phyloP scores from a whole-genome alignment of 2,888 invertebrate species.

The Thecocarcelia acutangulata region DNA sequence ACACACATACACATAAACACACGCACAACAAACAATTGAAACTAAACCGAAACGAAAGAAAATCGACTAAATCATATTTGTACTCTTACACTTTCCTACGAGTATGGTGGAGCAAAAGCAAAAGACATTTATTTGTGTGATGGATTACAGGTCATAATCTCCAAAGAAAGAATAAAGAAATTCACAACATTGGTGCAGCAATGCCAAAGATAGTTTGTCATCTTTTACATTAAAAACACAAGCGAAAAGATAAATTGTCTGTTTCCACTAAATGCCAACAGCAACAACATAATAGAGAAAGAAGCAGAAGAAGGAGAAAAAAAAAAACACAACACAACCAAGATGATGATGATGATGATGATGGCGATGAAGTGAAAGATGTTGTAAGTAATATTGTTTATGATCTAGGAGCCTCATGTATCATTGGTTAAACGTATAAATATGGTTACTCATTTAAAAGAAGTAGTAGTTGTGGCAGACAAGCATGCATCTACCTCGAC shows the following conservation, averaged over 20 bases:
- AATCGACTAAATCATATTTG: constrained; percentile 30
- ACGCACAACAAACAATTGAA: constrained; percentile 19
- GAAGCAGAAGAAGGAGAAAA: neutral
- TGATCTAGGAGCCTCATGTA: constrained; percentile 20
- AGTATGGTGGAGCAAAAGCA: constrained; percentile 3
- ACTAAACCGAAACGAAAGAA: constrained; percentile 27
- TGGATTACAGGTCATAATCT: constrained; percentile 63
- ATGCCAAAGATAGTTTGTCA: constrained; percentile 51
- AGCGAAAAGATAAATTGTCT: constrained; percentile 48
- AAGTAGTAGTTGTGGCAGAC: too few species aligned
- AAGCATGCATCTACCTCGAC: constrained; percentile 1
- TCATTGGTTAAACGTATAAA: neutral
- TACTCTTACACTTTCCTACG: constrained; percentile 4
- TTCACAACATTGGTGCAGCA: constrained; percentile 10
- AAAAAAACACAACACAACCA: neutral
- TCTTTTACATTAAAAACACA: constrained; percentile 27
- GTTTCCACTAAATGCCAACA: constrained; percentile 51
- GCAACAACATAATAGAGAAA: constrained; percentile 11
- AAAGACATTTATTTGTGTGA: constrained; percentile 45
- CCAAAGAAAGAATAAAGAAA: constrained; percentile 46
- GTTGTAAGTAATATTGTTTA: constrained; percentile 38
- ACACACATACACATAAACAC: too few species aligned
- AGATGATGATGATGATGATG: neutral
- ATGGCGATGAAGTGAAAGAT: constrained; percentile 42
- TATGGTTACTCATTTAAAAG: neutral